Conservation (phyloP, 2,113 vertebrate genomes). For the Ovis aries region ARS-UI_Ramb_v3.0 NC_056056.1:157990001-157990500, state of each 20-base stretch:
- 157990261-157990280: not conserved
- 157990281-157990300: not conserved
- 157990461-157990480: constrained; percentile 34
- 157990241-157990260: not conserved
- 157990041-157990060: not conserved
- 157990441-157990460: constrained; percentile 23
- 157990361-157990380: not conserved
- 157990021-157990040: not conserved
- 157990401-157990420: not conserved
- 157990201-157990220: not conserved
- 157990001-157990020: not conserved
- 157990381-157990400: not conserved
- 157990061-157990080: not conserved
- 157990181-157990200: not conserved
- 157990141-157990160: not conserved
- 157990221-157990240: not conserved
- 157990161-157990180: not conserved
- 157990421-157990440: constrained; percentile 8
- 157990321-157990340: not conserved
- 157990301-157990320: not conserved
- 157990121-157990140: not conserved
- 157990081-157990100: not conserved
- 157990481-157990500: not conserved
- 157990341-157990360: not conserved
- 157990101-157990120: not conserved